These are phyloP conservation scores for Nannoperca obscura DNA, from an alignment of 2,797 vertebrate species.

Conservation along the genomic window DNA sequence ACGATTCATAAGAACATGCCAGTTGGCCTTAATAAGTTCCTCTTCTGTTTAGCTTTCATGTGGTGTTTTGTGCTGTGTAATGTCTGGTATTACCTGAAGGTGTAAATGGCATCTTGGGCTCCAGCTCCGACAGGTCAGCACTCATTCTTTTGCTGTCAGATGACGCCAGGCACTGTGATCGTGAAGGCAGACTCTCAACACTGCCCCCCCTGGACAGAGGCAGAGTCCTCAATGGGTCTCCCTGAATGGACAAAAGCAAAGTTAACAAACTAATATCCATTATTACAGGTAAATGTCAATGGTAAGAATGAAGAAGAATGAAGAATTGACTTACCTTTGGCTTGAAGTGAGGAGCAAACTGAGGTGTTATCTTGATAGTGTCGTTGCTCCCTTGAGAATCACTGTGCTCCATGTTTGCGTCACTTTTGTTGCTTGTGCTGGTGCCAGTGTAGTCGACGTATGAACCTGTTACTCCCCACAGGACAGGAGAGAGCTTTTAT, in stretches of 20 bases:
- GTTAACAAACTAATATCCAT: no score
- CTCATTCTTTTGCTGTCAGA: slow-evolving; percentile 96
- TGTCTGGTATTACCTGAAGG: slow-evolving; percentile 88
- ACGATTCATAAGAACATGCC: slow-evolving; percentile 12
- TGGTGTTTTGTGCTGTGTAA: slow-evolving; percentile 15
- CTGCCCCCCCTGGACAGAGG: slow-evolving; percentile 96
- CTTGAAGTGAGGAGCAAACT: slow-evolving; percentile 91
- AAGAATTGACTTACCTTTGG: slow-evolving; percentile 76
- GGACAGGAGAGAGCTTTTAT: neutral
- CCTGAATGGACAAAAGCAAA: slow-evolving; percentile 80
- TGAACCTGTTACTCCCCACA: slow-evolving; percentile 85
- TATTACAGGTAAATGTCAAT: neutral
- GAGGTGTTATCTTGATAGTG: slow-evolving; percentile 96
- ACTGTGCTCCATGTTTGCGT: slow-evolving; percentile 91
- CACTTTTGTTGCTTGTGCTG: slow-evolving; percentile 94
- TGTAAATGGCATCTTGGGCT: slow-evolving; percentile 89
- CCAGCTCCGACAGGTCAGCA: slow-evolving; percentile 95
- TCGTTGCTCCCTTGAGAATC: slow-evolving; percentile 96
- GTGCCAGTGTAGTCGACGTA: slow-evolving; percentile 93
- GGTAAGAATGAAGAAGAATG: neutral
- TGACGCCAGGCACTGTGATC: slow-evolving; percentile 86
- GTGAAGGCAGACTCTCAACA: slow-evolving; percentile 91
- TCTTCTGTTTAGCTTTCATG: neutral
- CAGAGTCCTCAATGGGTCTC: slow-evolving; percentile 90
- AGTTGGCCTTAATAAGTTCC: neutral